A percentile compares a stretch with the other conserved stretches of the same genome.
These are phyloP conservation scores for Lycophotia porphyrea DNA, from an alignment of 2,888 invertebrate species.

Conservation along the genomic window DNA sequence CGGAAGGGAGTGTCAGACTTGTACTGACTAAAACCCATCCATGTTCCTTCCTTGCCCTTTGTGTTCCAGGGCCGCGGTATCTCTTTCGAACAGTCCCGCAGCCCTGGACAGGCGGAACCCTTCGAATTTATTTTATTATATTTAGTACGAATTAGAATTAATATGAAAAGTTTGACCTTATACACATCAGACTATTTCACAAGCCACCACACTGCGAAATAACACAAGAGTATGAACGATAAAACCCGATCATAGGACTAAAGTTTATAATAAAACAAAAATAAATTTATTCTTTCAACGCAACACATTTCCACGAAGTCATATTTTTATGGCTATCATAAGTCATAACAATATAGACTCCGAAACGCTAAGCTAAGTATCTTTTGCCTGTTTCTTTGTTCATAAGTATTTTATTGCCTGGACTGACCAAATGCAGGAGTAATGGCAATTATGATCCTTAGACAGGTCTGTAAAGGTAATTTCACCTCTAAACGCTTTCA, in stretches of 20 bases:
- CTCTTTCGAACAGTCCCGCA: too few relatives aligned
- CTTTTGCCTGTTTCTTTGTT: neutral
- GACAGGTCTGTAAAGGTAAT: neutral
- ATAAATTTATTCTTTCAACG: constrained; percentile 51
- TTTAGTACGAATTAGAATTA: neutral
- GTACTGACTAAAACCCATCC: too few relatives aligned
- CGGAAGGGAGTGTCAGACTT: too few relatives aligned
- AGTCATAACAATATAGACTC: constrained; percentile 59
- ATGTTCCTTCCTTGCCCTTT: too few relatives aligned
- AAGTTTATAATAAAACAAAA: constrained; percentile 38
- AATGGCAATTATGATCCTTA: neutral
- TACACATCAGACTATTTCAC: neutral
- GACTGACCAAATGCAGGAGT: neutral
- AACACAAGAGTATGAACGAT: neutral
- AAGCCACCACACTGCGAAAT: neutral
- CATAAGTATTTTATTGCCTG: constrained; percentile 17
- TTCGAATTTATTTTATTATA: neutral
- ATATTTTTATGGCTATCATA: too few relatives aligned
- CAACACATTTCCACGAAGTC: constrained; percentile 54
- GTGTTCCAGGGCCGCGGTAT: too few relatives aligned
- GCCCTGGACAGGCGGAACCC: neutral
- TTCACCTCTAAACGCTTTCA: neutral
- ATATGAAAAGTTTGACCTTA: neutral
- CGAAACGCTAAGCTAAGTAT: constrained; percentile 26
- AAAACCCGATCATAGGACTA: constrained; percentile 14